Evolutionary conservation across 2,797 vertebrate genomes (phyloP).

Genomic region (Morus bassanus): DNA sequence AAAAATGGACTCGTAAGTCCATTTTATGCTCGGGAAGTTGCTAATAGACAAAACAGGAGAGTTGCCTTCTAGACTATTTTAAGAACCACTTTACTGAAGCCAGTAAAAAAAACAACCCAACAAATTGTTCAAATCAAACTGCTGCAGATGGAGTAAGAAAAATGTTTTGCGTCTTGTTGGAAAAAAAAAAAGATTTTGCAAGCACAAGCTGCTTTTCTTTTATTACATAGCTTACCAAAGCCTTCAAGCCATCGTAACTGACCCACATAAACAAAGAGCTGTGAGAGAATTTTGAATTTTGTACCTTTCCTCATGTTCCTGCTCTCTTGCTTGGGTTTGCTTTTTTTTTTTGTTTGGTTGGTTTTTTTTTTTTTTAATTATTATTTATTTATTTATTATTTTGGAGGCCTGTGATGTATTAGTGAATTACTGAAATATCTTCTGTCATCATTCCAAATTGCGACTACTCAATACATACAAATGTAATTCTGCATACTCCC

Average conservation of each 20-base stretch:
- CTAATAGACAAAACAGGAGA: not conserved
- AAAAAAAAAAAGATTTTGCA: not conserved
- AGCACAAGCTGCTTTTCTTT: not conserved
- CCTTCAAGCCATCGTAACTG: not conserved
- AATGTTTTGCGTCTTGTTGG: not conserved
- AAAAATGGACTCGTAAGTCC: not conserved
- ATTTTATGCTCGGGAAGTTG: not conserved
- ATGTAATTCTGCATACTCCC: not conserved
- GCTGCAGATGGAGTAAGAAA: not conserved
- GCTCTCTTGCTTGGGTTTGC: not conserved
- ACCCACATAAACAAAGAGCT: not conserved
- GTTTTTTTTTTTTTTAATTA: too few species aligned
- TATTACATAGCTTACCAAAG: not conserved
- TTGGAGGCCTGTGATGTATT: not conserved
- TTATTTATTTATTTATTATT: too few species aligned
- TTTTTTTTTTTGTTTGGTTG: too few species aligned
- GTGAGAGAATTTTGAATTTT: not conserved
- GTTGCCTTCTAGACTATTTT: not conserved
- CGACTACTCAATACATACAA: not conserved
- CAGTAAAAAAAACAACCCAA: not conserved
- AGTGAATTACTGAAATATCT: not conserved
- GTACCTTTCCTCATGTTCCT: not conserved
- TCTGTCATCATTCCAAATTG: not conserved
- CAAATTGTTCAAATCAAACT: not conserved
- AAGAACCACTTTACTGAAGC: not conserved